Evolutionary conservation across 2,113 vertebrate species (phyloP), one percentile per base, ranked within the genome.

Genomic region (Zosterops hypoxanthus): DNA sequence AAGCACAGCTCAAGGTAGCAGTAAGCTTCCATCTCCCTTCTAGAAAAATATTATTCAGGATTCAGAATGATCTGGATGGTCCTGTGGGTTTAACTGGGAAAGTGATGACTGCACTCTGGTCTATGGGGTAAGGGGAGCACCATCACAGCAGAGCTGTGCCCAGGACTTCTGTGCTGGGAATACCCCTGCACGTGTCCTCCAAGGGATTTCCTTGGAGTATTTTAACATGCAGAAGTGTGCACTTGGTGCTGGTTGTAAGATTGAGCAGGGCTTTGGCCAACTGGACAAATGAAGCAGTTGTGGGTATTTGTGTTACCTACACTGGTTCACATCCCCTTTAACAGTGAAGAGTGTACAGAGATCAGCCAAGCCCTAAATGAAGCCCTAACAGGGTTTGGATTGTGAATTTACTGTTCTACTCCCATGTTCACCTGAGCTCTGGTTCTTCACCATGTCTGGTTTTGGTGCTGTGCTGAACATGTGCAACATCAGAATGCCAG

Each of bases 51-150:
- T n/a, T 28, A 41, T 29, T 55, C 12, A 18, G 60, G 29, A 78
- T 83, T 68, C 72, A 60, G 31, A 53, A 57, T 19, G 17, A 31
- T 33, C 17, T 61, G 29, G 4, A 1, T 19, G 4, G 8, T 14
- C 5, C n/a, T 57, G 36, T 31, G 46, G 9, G 18, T 70, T 82
- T 85, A 56, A 41, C n/a, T 26, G 46, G 53, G 34, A 63, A 60
- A 88, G 36, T 14, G 12, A 33, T 1, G 5, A 7, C 24, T 47
- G 55, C 23, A 11, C 14, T 41, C 57, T 52, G n/a, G 12, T 31
- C 31, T 1, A 2, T 12, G 33, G 8, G 56, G 33, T 0, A 0
- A 34, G 17, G 41, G 42, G 33, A 25, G 26, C 65, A 70, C 15
- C 6, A 13, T 1, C 22, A 16, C 28, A 82, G 63, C 47, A 68